These are phyloP conservation scores for Montipora sp. DNA, from an alignment of 64 coral and sea anemone species.

Conservation along the genomic window DNA sequence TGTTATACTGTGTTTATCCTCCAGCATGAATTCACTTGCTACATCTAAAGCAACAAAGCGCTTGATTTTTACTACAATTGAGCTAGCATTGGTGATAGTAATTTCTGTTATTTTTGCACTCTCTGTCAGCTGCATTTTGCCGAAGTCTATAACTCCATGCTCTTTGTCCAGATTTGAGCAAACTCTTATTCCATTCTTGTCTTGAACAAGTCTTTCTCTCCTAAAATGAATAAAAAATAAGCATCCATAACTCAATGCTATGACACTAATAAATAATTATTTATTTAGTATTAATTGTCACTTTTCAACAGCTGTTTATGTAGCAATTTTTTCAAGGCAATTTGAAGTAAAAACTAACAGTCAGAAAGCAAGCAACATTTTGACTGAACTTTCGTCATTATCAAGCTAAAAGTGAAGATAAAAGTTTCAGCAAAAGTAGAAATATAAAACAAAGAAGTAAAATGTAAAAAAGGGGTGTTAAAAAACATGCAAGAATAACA, in stretches of 20 bases:
- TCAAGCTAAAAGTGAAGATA: no score
- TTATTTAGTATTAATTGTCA: no score
- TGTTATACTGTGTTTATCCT: slow-evolving; percentile 60
- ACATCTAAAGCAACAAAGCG: slow-evolving; percentile 55
- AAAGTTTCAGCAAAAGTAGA: no score
- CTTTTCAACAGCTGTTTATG: no score
- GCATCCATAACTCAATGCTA: not conserved
- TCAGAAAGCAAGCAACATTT: no score
- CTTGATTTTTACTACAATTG: slow-evolving; percentile 42
- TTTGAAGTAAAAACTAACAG: no score
- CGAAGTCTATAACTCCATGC: slow-evolving; percentile 72
- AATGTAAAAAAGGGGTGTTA: no score
- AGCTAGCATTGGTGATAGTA: slow-evolving; percentile 47
- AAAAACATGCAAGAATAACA: no score
- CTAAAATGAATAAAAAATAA: not conserved
- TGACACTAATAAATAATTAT: no score
- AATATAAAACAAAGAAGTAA: no score
- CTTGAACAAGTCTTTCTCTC: slow-evolving; percentile 47
- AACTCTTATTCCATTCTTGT: slow-evolving; percentile 61
- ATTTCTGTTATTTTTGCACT: slow-evolving; percentile 64
- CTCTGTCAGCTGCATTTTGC: slow-evolving; percentile 42
- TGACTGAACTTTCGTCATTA: no score
- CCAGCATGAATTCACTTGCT: slow-evolving; percentile 56
- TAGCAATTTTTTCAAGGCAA: no score
- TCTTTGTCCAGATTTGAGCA: slow-evolving; percentile 53